phyloP scores from a whole-genome alignment of 2,113 vertebrate species.

The Columbina picui region DNA sequence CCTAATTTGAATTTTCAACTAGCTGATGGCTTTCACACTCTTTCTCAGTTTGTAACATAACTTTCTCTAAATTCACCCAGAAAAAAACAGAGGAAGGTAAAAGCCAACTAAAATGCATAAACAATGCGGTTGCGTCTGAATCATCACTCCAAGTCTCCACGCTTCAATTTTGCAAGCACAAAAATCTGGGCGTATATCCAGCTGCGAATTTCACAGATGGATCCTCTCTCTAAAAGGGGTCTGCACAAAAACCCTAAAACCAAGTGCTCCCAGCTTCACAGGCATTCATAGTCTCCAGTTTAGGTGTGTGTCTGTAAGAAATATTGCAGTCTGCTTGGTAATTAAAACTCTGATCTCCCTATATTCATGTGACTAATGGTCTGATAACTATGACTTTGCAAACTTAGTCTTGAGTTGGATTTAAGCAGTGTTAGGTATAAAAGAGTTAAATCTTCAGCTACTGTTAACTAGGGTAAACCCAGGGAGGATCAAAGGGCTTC shows the following conservation, averaged over 20 bases:
- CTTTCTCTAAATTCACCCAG: not conserved
- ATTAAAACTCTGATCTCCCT: not conserved
- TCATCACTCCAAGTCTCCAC: not conserved
- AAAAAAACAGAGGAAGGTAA: not conserved
- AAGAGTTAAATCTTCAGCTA: conserved; percentile 23
- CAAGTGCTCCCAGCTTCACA: not conserved
- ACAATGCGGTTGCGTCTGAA: not conserved
- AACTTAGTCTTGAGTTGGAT: not conserved
- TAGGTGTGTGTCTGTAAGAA: not conserved
- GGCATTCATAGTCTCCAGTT: not conserved
- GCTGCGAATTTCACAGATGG: not conserved
- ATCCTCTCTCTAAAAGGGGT: not conserved
- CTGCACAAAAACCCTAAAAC: not conserved
- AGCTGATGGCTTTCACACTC: not conserved
- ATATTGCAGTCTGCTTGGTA: not conserved
- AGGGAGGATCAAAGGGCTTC: not conserved
- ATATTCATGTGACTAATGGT: not conserved
- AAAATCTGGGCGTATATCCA: not conserved
- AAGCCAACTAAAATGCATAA: not conserved
- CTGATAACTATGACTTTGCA: not conserved
- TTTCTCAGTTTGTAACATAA: not conserved
- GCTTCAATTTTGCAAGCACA: not conserved
- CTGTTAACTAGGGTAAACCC: not conserved
- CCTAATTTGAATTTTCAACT: not conserved
- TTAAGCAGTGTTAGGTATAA: not conserved